phyloP scores from a whole-genome alignment of 2,797 vertebrate species.

The Rachycentron canadum region DNA sequence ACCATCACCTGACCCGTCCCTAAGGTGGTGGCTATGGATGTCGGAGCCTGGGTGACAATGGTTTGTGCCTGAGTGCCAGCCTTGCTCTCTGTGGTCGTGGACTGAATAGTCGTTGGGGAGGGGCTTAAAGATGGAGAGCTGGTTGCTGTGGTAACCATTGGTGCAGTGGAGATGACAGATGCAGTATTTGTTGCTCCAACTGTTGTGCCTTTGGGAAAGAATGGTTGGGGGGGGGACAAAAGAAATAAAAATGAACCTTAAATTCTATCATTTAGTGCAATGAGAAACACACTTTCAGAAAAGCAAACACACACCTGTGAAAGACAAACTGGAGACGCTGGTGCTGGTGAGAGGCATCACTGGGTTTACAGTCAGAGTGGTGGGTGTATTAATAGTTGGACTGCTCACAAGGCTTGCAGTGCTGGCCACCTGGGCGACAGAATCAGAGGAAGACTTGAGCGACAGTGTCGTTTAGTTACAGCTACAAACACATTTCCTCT shows the following conservation, averaged over 20 bases:
- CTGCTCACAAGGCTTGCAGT: constrained; percentile 98
- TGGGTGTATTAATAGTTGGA: constrained; percentile 89
- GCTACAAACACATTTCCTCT: neutral
- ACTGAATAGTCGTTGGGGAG: constrained; percentile 85
- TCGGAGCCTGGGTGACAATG: constrained; percentile 89
- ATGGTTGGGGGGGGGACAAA: neutral
- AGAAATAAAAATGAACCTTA: neutral
- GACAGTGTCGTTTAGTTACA: neutral
- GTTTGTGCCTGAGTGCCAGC: constrained; percentile 59
- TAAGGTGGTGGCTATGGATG: constrained; percentile 88
- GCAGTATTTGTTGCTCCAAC: constrained; percentile 89
- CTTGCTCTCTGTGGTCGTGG: constrained; percentile 84
- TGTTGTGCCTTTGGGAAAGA: constrained; percentile 87
- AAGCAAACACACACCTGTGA: constrained; percentile 86
- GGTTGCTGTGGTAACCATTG: constrained; percentile 88
- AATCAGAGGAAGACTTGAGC: neutral
- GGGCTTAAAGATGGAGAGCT: constrained; percentile 93
- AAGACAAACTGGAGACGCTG: constrained; percentile 90
- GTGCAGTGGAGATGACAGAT: constrained; percentile 95
- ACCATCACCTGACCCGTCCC: constrained; percentile 96
- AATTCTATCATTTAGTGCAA: neutral
- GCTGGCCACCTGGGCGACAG: constrained; percentile 90
- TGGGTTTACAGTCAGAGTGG: constrained; percentile 96
- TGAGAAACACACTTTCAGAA: neutral
- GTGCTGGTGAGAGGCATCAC: constrained; percentile 96